Conservation (phyloP, 2,113 vertebrate genomes). For the Pelusios castaneus region DNA sequence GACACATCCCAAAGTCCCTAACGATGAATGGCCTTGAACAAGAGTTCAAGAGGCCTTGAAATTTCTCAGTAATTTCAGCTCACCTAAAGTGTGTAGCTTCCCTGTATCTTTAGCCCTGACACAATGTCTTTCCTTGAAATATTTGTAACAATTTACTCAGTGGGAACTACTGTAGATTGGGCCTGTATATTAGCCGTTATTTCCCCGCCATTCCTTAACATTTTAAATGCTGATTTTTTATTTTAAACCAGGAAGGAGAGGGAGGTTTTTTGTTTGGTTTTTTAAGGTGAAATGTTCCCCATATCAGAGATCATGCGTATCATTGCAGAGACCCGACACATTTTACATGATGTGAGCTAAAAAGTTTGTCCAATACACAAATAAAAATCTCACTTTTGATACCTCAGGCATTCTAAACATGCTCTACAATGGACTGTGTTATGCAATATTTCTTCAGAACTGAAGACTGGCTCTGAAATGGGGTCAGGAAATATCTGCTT, state of each 20-base stretch:
- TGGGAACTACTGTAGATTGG: background rate
- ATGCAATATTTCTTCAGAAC: background rate
- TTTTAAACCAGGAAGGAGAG: background rate
- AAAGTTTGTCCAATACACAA: background rate
- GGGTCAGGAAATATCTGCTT: background rate
- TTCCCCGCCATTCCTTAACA: background rate
- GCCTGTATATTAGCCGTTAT: background rate
- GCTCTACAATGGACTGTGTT: background rate
- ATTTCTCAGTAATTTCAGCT: background rate
- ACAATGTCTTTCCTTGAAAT: background rate
- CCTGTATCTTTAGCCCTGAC: background rate
- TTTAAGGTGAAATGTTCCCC: background rate
- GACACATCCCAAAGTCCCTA: background rate
- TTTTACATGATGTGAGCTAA: background rate
- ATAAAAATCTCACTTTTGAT: background rate
- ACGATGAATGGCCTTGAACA: background rate
- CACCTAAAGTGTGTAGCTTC: background rate
- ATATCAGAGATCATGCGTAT: background rate
- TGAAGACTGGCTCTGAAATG: background rate
- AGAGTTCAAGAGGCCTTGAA: too few relatives aligned
- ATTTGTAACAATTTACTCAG: background rate
- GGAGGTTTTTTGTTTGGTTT: background rate
- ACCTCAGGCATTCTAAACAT: background rate
- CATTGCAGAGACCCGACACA: background rate
- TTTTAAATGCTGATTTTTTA: background rate